phyloP scores from a whole-genome alignment of 2,113 vertebrate species.

The Ictalurus furcatus region DNA sequence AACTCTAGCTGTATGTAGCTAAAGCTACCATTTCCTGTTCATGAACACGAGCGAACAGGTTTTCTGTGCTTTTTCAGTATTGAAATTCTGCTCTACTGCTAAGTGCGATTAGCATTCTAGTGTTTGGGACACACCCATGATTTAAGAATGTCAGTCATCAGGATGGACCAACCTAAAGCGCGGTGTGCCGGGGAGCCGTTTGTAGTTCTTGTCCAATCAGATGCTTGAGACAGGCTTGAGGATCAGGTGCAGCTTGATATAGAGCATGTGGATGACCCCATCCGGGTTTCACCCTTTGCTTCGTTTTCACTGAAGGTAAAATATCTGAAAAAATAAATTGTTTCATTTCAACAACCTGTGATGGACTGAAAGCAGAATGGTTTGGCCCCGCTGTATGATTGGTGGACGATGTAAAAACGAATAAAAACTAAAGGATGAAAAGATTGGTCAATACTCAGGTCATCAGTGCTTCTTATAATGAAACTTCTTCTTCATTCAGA shows the following conservation, averaged over 20 bases:
- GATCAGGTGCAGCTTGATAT: conserved; percentile 41
- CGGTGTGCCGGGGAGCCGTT: conserved; percentile 57
- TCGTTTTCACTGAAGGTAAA: conserved; percentile 17
- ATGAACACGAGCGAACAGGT: neutral
- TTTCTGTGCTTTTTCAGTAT: neutral
- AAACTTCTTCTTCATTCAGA: conserved; percentile 52
- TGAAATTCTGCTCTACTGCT: neutral
- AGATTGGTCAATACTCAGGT: conserved; percentile 70
- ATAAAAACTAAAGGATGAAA: conserved; percentile 53
- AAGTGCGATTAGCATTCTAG: neutral
- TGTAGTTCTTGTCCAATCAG: conserved; percentile 30
- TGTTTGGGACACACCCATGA: conserved; percentile 62
- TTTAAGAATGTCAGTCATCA: conserved; percentile 62
- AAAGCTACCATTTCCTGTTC: neutral
- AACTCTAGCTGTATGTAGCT: neutral
- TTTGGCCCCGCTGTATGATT: conserved; percentile 13
- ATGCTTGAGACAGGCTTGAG: conserved; percentile 39
- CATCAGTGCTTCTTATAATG: conserved; percentile 62
- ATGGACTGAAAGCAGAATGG: conserved; percentile 21
- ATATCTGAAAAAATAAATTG: neutral
- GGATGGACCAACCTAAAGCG: conserved; percentile 65
- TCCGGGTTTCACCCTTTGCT: conserved; percentile 23
- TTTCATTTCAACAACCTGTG: conserved; percentile 13
- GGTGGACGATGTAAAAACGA: conserved; percentile 52
- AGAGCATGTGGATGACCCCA: conserved; percentile 1